Evolutionary conservation across 2,797 vertebrate genomes (phyloP).

Genomic region (Tiaroga cobitis): DNA sequence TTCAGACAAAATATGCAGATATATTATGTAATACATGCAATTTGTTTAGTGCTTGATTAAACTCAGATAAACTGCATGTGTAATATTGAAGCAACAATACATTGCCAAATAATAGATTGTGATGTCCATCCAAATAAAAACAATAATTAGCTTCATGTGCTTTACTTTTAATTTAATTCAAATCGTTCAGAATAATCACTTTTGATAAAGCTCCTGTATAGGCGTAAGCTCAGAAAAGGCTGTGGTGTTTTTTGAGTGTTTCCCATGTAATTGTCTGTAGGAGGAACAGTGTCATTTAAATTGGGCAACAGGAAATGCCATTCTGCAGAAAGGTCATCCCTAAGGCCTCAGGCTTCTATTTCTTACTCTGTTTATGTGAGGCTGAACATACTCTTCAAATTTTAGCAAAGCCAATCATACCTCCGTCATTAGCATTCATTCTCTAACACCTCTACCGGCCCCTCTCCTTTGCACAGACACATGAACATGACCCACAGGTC

Average conservation of each 20-base stretch:
- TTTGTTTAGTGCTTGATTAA: not conserved
- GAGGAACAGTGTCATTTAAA: slow-evolving; percentile 54
- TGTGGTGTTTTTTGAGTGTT: slow-evolving; percentile 11
- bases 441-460: not conserved
- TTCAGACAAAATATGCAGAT: not conserved
- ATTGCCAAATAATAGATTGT: not conserved
- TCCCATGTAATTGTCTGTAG: slow-evolving; percentile 35
- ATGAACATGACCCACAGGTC: not conserved
- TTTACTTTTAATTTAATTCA: not conserved
- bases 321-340: slow-evolving; percentile 54
- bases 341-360: slow-evolving; percentile 50
- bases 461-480: not conserved
- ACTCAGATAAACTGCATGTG: not conserved
- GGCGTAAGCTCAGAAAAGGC: not conserved
- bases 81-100: not conserved
- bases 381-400: slow-evolving; percentile 13
- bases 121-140: not conserved
- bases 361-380: slow-evolving; percentile 41
- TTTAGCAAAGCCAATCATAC: not conserved
- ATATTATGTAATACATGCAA: not conserved
- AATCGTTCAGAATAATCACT: not conserved
- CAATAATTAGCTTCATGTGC: not conserved
- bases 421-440: not conserved
- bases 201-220: not conserved
- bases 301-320: slow-evolving; percentile 60